These are phyloP conservation scores for Myotis yumanensis DNA, from an alignment of 2,113 vertebrate species.

Conservation along the genomic window DNA sequence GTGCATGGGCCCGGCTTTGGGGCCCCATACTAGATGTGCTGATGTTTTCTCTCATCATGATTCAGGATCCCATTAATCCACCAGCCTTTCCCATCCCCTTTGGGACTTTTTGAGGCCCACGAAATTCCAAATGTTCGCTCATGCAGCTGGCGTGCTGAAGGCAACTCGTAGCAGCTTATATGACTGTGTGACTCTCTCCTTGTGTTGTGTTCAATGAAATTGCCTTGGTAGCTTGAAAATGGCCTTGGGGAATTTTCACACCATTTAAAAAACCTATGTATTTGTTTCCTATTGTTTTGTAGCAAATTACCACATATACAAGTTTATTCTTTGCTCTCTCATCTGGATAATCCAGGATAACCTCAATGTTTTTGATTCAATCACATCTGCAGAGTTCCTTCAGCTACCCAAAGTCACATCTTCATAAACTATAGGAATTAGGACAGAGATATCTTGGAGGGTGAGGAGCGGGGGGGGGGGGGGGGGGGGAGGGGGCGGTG, in stretches of 20 bases:
- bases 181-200: background rate
- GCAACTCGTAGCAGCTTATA: background rate
- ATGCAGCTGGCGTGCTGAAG: background rate
- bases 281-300: background rate
- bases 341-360: background rate
- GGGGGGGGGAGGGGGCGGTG: rapidly evolving
- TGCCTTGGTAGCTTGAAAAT: background rate
- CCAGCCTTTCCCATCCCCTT: background rate
- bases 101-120: background rate
- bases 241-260: background rate
- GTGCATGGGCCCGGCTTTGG: background rate
- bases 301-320: background rate
- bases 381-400: background rate
- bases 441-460: background rate
- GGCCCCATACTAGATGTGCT: background rate
- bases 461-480: no score
- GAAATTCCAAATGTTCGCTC: background rate
- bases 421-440: background rate
- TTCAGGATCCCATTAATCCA: background rate
- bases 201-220: background rate
- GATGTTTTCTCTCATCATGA: background rate
- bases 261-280: background rate
- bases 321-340: background rate
- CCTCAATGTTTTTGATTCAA: background rate
- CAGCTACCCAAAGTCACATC: background rate